Base-by-base conservation (phyloP, 2,797 vertebrate genomes). In the Distichodus sexfasciatus region DNA sequence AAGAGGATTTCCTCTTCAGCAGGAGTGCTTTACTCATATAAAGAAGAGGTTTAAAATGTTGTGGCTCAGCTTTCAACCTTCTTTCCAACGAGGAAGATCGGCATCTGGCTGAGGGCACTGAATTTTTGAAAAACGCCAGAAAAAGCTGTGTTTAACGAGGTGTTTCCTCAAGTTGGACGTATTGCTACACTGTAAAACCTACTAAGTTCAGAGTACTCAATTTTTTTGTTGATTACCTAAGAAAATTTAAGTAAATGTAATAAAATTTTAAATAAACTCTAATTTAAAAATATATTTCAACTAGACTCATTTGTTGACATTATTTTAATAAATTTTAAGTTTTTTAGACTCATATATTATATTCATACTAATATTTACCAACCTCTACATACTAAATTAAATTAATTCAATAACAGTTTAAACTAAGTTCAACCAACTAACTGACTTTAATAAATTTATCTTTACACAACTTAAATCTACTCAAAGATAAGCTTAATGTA, bases 161-260 rank as follows among this genome's bases (percentile, higher is more conserved):
- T n/a, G n/a, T n/a, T n/a, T n/a, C n/a, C n/a, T n/a, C n/a, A n/a
- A n/a, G n/a, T n/a, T n/a, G n/a, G n/a, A n/a, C n/a, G n/a, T n/a
- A n/a, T n/a, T n/a, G n/a, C n/a, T n/a, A n/a, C 35, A 55, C 53
- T 55, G 17, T 55, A 55, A 55, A 55, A 19, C 31, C 31, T 12
- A 55, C 2, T 14, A 35, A 55, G 31, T 55, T 36, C 31, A 55
- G 53, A 55, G 31, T 36, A 36, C 17, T 55, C 53, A 55, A 55
- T 35, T 19, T 12, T 28, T 50, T 50, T 28, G 8, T 4, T 5
- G 15, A 44, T 44, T 44, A 9, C 41, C 41, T 44, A 44, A 44
- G 4, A 44, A 4, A 44, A 15, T 44, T 44, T 44, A 44, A 44
- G 41, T 44, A 15, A 11, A 44, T 44, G 8, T 44, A 44, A 44